Percentiles rank a stretch among this genome's conserved stretches.
phyloP scores from a whole-genome alignment of 2,797 vertebrate species.

The Toxotes lorentzi region DNA sequence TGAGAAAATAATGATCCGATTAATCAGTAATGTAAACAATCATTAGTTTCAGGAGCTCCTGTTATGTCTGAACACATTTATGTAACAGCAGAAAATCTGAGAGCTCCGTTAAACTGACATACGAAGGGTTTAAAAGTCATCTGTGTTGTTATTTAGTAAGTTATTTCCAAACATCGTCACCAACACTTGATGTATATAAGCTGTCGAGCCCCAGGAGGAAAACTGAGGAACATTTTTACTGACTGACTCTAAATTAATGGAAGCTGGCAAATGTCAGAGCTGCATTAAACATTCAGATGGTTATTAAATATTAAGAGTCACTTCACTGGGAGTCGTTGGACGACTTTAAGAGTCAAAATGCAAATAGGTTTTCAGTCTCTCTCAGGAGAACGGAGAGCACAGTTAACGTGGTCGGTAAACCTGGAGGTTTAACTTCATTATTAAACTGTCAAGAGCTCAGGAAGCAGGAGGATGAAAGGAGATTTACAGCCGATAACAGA shows the following conservation, averaged over 20 bases:
- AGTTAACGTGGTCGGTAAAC: not conserved
- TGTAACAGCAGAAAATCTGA: too few species aligned
- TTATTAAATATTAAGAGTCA: slow-evolving; percentile 65
- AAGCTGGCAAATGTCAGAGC: slow-evolving; percentile 38
- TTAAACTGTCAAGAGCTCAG: not conserved
- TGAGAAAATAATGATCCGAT: too few species aligned
- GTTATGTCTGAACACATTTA: too few species aligned
- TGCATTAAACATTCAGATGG: slow-evolving; percentile 60
- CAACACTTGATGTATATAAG: not conserved
- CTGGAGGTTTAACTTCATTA: slow-evolving; percentile 5
- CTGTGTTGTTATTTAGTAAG: too few species aligned
- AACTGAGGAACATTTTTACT: not conserved
- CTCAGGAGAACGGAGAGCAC: not conserved
- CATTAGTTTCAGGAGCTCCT: too few species aligned
- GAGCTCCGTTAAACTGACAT: too few species aligned
- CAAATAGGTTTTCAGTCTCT: slow-evolving; percentile 6
- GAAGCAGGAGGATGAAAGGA: too few species aligned
- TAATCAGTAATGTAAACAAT: too few species aligned
- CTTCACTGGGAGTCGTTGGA: slow-evolving; percentile 5
- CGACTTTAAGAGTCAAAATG: slow-evolving; percentile 26
- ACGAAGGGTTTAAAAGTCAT: too few species aligned
- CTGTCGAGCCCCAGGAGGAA: not conserved
- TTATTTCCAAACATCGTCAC: not conserved
- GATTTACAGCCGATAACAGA: too few species aligned
- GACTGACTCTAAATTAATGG: slow-evolving; percentile 31